Conservation (phyloP, 2,797 vertebrate species). For the Delichon dasypus region DNA sequence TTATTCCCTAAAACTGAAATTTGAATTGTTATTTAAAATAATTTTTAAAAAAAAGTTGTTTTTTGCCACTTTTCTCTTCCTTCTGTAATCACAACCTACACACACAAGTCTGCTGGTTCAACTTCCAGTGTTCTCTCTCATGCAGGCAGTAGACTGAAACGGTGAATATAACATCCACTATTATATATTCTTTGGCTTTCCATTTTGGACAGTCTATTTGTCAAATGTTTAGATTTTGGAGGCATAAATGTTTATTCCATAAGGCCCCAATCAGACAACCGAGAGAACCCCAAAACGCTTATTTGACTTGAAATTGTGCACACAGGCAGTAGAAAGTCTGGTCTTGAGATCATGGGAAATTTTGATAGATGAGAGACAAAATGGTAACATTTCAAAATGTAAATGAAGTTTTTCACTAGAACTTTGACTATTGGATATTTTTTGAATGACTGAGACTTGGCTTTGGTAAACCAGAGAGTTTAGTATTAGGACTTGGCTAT, state of each 20-base stretch:
- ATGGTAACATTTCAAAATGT: background rate
- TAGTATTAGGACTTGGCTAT: background rate
- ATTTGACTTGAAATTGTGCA: background rate
- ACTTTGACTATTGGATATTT: background rate
- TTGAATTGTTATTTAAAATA: background rate
- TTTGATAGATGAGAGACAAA: background rate
- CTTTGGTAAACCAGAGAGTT: background rate
- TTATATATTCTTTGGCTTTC: background rate
- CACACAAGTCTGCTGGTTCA: background rate
- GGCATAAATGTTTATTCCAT: background rate
- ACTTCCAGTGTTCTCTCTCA: background rate
- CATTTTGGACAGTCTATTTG: background rate
- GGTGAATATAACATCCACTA: background rate
- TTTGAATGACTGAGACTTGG: background rate
- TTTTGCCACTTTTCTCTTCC: background rate
- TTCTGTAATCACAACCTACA: background rate
- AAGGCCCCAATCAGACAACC: background rate
- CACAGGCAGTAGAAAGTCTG: background rate
- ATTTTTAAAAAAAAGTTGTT: background rate
- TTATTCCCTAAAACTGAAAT: background rate
- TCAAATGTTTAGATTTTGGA: constrained; percentile 2
- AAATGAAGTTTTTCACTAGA: background rate
- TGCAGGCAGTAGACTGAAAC: background rate
- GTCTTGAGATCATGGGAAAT: background rate
- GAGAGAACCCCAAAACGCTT: background rate